Evolutionary conservation across 2,888 invertebrate species (phyloP).

Genomic region (Homarus gammarus): DNA sequence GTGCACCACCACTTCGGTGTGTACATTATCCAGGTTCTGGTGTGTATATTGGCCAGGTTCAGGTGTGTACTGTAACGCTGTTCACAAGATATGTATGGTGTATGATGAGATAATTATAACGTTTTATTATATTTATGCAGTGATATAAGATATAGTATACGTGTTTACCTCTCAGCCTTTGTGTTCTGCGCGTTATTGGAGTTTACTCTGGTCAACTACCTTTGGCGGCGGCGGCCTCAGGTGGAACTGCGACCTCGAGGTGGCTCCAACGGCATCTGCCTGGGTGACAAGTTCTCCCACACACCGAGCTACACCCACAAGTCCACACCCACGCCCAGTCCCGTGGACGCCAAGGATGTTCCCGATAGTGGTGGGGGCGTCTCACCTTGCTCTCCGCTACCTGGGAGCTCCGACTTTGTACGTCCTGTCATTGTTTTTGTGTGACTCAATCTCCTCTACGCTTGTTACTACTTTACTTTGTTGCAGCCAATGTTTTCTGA

Average conservation of each 20-base stretch:
- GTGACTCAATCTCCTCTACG: background rate
- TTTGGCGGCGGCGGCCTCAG: slow-evolving; percentile 68
- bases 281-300: slow-evolving; percentile 40
- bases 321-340: slow-evolving; percentile 25
- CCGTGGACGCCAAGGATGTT: slow-evolving; percentile 47
- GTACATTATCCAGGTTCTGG: too few species aligned
- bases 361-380: background rate
- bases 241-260: slow-evolving; percentile 40
- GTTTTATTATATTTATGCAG: too few species aligned
- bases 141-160: too few species aligned
- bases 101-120: background rate
- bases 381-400: too few species aligned
- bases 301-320: slow-evolving; percentile 28
- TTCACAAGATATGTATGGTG: background rate
- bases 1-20: too few species aligned
- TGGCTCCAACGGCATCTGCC: slow-evolving; percentile 55
- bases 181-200: slow-evolving; percentile 74
- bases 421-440: background rate
- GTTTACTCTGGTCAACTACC: slow-evolving; percentile 74
- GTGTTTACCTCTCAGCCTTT: slow-evolving; percentile 63
- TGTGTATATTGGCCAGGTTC: background rate
- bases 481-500: background rate
- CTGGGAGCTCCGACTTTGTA: slow-evolving; percentile 29
- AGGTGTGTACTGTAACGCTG: background rate
- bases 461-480: background rate